phyloP scores from a whole-genome alignment of 2,888 invertebrate genomes.

The Amphipoea oculea region DNA sequence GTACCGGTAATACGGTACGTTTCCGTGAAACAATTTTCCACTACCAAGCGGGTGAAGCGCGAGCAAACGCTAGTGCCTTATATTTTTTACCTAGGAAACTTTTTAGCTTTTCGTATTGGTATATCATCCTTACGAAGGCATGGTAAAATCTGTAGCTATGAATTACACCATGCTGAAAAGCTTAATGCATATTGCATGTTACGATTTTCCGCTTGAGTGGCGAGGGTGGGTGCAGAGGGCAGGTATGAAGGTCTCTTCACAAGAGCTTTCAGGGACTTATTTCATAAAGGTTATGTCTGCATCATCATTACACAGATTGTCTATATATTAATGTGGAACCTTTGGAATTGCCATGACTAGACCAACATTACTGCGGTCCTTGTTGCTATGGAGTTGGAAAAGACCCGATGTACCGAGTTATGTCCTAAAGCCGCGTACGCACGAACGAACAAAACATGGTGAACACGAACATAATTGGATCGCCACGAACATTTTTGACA shows the following conservation, averaged over 20 bases:
- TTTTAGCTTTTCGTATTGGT: background rate
- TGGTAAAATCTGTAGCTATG: background rate
- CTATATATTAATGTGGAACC: background rate
- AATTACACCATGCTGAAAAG: constrained; percentile 4
- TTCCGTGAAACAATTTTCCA: background rate
- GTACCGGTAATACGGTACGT: background rate
- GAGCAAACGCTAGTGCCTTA: background rate
- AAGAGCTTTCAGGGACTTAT: constrained; percentile 15
- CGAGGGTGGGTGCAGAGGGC: constrained; percentile 2
- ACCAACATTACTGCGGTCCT: background rate
- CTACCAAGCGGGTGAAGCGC: background rate
- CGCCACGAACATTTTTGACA: too few species aligned
- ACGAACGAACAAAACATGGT: too few species aligned
- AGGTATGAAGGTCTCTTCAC: constrained; percentile 15
- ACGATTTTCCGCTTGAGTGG: constrained; percentile 41
- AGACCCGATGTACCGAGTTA: background rate
- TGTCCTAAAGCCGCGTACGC: too few species aligned
- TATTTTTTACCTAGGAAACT: background rate
- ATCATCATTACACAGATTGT: constrained; percentile 2
- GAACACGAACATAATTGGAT: too few species aligned
- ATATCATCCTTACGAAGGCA: background rate
- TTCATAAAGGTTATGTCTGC: constrained; percentile 4
- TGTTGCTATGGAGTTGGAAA: constrained; percentile 29
- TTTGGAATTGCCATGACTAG: background rate
- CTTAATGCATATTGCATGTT: constrained; percentile 39